Conservation (phyloP, 2,797 vertebrate species). For the Phylloscopus collybita region DNA sequence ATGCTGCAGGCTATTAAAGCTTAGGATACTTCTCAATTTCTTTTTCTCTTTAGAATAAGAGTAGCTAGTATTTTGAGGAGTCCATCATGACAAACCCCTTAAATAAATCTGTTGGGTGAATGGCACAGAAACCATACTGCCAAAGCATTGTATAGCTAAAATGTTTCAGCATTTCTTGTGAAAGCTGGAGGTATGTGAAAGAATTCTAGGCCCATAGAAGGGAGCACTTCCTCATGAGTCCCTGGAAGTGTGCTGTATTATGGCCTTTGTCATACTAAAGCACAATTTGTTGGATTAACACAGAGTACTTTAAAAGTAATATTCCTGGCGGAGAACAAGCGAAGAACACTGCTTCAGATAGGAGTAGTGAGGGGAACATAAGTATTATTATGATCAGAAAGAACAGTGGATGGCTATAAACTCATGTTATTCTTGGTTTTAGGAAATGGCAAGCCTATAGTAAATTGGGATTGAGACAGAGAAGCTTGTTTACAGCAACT, state of each 20-base stretch:
- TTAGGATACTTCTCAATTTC: neutral
- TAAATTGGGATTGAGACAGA: slow-evolving; percentile 15
- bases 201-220: neutral
- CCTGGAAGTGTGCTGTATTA: neutral
- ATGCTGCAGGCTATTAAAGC: neutral
- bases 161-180: neutral
- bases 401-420: slow-evolving; percentile 44
- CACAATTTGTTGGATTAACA: slow-evolving; percentile 10
- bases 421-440: slow-evolving; percentile 13
- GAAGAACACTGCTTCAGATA: neutral
- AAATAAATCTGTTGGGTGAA: neutral
- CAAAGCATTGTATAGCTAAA: neutral
- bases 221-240: neutral
- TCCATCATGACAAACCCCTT: neutral
- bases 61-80: neutral
- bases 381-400: slow-evolving; percentile 25
- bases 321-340: neutral
- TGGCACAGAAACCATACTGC: neutral
- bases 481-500: slow-evolving; percentile 20
- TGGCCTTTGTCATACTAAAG: neutral
- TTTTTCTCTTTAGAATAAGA: neutral
- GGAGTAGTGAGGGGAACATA: neutral
- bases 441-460: slow-evolving; percentile 15
- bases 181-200: neutral
- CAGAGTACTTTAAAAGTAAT: slow-evolving; percentile 16